Percentiles rank a stretch among this genome's conserved stretches.
These are phyloP conservation scores for Gephyroberyx darwinii DNA, from an alignment of 2,797 vertebrate species.

Conservation along the genomic window DNA sequence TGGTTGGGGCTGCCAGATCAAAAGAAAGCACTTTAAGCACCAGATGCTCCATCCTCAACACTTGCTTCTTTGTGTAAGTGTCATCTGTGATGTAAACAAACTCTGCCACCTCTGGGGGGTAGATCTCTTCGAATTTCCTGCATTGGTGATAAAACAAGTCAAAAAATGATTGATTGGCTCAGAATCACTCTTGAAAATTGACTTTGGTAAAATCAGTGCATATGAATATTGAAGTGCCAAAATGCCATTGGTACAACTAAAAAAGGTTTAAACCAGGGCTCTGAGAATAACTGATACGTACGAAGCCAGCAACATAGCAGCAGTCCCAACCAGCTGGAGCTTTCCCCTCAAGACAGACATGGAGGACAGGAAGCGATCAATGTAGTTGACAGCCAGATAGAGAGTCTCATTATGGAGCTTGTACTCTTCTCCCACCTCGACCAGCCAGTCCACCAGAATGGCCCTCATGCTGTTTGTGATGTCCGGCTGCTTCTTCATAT, in stretches of 20 bases:
- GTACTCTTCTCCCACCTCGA: slow-evolving; percentile 98
- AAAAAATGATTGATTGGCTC: neutral
- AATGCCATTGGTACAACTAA: no score
- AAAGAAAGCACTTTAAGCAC: slow-evolving; percentile 97
- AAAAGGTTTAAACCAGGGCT: neutral
- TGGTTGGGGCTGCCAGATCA: slow-evolving; percentile 94
- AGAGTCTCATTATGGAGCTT: slow-evolving; percentile 97
- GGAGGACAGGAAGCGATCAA: slow-evolving; percentile 96
- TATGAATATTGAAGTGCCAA: no score
- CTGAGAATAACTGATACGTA: slow-evolving; percentile 79
- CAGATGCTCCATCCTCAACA: slow-evolving; percentile 97
- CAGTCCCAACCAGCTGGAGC: slow-evolving; percentile 97
- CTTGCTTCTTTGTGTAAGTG: slow-evolving; percentile 98
- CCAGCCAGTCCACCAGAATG: slow-evolving; percentile 98
- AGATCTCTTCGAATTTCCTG: slow-evolving; percentile 99
- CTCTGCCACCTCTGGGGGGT: slow-evolving; percentile 97
- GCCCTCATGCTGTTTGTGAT: slow-evolving; percentile 98
- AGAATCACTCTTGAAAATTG: neutral
- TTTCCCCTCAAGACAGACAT: slow-evolving; percentile 98
- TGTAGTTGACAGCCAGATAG: slow-evolving; percentile 97
- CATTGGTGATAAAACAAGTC: slow-evolving; percentile 2
- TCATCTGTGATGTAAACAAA: slow-evolving; percentile 99
- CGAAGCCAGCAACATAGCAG: slow-evolving; percentile 97
- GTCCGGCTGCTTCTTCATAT: slow-evolving; percentile 98
- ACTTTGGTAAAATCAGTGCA: no score